phyloP scores from a whole-genome alignment of 2,888 invertebrate species.

The Ichneumoninae sp. region DNA sequence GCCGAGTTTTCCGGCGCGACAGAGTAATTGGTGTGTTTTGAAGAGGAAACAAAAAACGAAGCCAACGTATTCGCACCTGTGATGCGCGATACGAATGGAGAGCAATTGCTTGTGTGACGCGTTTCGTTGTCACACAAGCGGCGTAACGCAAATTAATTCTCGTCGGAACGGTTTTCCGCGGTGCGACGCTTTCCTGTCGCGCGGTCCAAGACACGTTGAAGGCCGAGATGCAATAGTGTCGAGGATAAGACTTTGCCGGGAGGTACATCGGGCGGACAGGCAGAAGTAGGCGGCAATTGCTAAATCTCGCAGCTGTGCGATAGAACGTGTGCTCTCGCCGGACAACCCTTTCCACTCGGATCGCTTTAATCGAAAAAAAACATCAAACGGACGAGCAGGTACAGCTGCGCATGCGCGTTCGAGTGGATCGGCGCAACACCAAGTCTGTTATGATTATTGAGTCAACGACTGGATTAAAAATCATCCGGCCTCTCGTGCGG shows the following conservation, averaged over 20 bases:
- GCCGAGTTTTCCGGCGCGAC: background rate
- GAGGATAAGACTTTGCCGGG: constrained; percentile 67
- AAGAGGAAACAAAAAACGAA: background rate
- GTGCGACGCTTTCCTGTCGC: constrained; percentile 25
- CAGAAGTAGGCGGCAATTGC: constrained; percentile 29
- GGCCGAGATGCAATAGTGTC: constrained; percentile 72
- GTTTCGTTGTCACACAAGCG: constrained; percentile 14
- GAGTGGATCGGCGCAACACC: background rate
- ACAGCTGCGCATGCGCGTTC: background rate
- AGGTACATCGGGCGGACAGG: constrained; percentile 26
- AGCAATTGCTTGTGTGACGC: background rate
- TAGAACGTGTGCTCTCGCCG: constrained; percentile 7
- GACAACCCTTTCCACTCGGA: constrained; percentile 2
- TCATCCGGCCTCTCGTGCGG: constrained; percentile 38
- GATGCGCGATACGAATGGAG: background rate
- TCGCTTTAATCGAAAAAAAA: background rate
- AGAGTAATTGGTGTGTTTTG: background rate
- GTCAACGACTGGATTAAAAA: constrained; percentile 36
- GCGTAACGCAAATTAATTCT: background rate
- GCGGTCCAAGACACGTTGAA: constrained; percentile 68
- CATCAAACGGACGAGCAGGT: background rate
- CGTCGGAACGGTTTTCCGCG: constrained; percentile 16
- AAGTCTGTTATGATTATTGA: constrained; percentile 38
- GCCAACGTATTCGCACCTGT: background rate
- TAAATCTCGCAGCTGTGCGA: constrained; percentile 21